These are phyloP conservation scores for Echeneis naucrates DNA, from an alignment of 2,797 vertebrate species.

Conservation along the genomic window DNA sequence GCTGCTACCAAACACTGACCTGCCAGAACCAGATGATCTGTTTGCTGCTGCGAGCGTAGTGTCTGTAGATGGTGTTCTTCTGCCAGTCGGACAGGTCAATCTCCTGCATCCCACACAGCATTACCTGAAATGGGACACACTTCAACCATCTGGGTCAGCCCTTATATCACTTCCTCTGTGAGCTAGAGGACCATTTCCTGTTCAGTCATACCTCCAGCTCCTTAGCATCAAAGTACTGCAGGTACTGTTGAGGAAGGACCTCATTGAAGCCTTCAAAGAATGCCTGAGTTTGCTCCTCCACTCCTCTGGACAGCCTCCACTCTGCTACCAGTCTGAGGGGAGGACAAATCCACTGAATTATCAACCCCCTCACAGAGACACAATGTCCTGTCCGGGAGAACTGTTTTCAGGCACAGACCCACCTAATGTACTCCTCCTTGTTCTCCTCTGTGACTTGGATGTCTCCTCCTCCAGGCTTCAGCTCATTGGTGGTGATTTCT, in stretches of 20 bases:
- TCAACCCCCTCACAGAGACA: no score
- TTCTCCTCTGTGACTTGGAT: conserved; percentile 97
- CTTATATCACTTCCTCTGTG: neutral
- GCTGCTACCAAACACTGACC: conserved; percentile 87
- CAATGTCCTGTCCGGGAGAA: no score
- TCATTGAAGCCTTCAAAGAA: conserved; percentile 99
- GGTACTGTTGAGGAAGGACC: conserved; percentile 96
- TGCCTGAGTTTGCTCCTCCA: conserved; percentile 97
- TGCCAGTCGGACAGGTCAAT: conserved; percentile 98
- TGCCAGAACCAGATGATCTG: conserved; percentile 99
- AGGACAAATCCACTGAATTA: no score
- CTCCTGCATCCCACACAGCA: conserved; percentile 99
- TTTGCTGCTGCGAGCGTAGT: conserved; percentile 97
- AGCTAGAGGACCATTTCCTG: neutral
- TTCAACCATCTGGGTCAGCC: no score
- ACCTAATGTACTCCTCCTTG: conserved; percentile 98
- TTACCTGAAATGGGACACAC: conserved; percentile 82
- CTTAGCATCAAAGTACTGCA: conserved; percentile 98
- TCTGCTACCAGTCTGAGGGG: conserved; percentile 92
- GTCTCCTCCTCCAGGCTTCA: conserved; percentile 94
- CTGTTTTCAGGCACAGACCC: no score
- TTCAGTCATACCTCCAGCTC: conserved; percentile 90
- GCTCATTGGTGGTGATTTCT: conserved; percentile 96
- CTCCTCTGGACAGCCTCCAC: conserved; percentile 96
- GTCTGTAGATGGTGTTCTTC: conserved; percentile 95